Evolutionary conservation across 2,797 vertebrate genomes (phyloP).

Genomic region (Sebastes minor): DNA sequence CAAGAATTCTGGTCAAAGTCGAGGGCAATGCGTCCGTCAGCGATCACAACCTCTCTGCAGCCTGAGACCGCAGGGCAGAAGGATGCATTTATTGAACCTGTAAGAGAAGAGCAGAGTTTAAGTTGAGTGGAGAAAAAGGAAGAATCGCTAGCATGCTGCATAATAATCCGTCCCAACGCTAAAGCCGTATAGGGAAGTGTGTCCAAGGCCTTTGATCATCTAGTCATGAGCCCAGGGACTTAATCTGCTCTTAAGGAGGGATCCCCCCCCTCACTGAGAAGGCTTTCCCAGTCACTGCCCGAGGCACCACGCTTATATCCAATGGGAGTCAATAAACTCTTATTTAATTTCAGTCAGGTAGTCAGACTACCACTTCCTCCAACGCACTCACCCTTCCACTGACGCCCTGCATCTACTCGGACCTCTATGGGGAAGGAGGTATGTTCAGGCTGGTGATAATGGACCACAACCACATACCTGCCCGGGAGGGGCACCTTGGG

Average conservation of each 20-base stretch:
- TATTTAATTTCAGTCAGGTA: conserved; percentile 7
- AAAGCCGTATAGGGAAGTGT: conserved; percentile 29
- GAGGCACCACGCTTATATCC: background rate
- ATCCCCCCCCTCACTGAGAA: conserved; percentile 9
- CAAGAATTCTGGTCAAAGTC: conserved; percentile 75
- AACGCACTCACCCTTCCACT: conserved; percentile 84
- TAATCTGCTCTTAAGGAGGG: conserved; percentile 43
- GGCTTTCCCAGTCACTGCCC: background rate
- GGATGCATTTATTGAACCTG: conserved; percentile 87
- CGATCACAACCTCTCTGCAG: conserved; percentile 86
- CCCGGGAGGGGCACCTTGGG: conserved; percentile 80
- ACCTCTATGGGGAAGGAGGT: conserved; percentile 84
- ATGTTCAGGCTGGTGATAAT: conserved; percentile 87
- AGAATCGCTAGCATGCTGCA: background rate
- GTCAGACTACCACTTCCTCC: background rate
- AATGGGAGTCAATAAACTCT: background rate
- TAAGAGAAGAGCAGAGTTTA: conserved; percentile 1
- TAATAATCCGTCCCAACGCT: conserved; percentile 3
- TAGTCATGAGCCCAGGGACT: conserved; percentile 33
- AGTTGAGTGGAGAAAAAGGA: background rate
- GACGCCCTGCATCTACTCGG: conserved; percentile 75
- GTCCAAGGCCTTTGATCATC: conserved; percentile 41
- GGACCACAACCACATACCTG: conserved; percentile 84
- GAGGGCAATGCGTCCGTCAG: conserved; percentile 83
- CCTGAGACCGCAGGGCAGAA: conserved; percentile 91